These are phyloP conservation scores for Acleris literana DNA, from an alignment of 2,888 invertebrate genomes.

Conservation along the genomic window DNA sequence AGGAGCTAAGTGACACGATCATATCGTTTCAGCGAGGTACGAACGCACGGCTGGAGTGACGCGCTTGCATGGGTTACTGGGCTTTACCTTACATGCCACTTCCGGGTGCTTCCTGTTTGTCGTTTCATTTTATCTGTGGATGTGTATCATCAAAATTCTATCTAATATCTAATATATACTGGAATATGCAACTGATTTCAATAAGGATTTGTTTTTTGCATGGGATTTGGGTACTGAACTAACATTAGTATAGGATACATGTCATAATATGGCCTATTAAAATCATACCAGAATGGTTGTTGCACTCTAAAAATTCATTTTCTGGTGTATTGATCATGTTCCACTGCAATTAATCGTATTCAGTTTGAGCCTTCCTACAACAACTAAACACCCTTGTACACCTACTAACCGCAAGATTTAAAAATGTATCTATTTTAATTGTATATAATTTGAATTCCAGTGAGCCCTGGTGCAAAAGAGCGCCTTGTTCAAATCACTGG, in stretches of 20 bases:
- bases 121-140: not conserved
- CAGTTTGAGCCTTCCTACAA: slow-evolving; percentile 1
- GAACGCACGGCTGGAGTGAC: slow-evolving; percentile 68
- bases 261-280: not conserved
- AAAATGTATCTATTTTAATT: slow-evolving; percentile 2
- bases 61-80: slow-evolving; percentile 76
- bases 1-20: slow-evolving; percentile 98
- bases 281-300: not conserved
- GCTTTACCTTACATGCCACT: slow-evolving; percentile 45
- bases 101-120: slow-evolving; percentile 25
- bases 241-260: slow-evolving; percentile 8
- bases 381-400: slow-evolving; percentile 20
- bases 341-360: slow-evolving; percentile 15
- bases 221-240: slow-evolving; percentile 12
- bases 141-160: not conserved
- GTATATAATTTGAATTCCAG: slow-evolving; percentile 82
- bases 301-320: not conserved
- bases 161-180: not conserved
- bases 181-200: too few relatives aligned
- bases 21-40: slow-evolving; percentile 99
- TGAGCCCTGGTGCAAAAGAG: slow-evolving; percentile 97
- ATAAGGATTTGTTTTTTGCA: slow-evolving; percentile 3
- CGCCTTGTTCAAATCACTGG: slow-evolving; percentile 97
- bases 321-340: slow-evolving; percentile 7
- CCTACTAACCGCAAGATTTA: slow-evolving; percentile 20